Conservation (phyloP, 2,113 vertebrate genomes). For the Coracopsis vasa region DNA sequence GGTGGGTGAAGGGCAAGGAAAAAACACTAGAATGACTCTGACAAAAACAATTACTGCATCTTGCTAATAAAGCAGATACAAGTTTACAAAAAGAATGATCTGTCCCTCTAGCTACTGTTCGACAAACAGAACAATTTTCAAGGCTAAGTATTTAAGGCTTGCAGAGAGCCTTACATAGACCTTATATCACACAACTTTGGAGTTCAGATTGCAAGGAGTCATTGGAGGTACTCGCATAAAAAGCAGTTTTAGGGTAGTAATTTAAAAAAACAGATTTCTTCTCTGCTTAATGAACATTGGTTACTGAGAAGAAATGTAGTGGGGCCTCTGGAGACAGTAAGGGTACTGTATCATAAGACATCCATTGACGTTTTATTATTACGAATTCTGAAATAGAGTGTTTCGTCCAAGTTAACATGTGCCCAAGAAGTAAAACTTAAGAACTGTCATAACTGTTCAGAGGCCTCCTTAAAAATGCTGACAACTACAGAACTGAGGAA, state of each 20-base stretch:
- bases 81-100: not conserved
- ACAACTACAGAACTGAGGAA: not conserved
- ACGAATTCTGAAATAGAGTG: not conserved
- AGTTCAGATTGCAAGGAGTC: not conserved
- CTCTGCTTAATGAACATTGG: not conserved
- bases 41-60: not conserved
- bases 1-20: not conserved
- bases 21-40: not conserved
- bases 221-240: not conserved
- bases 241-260: not conserved
- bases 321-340: not conserved
- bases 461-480: not conserved
- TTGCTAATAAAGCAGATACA: not conserved
- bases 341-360: not conserved
- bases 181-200: not conserved
- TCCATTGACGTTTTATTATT: not conserved
- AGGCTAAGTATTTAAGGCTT: not conserved
- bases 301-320: not conserved
- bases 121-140: not conserved
- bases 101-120: not conserved
- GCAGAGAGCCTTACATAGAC: not conserved
- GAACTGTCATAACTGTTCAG: not conserved
- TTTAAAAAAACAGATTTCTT: not conserved
- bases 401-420: not conserved
- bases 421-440: not conserved